Conservation (phyloP, 2,113 vertebrate genomes). For the Zeus faber region DNA sequence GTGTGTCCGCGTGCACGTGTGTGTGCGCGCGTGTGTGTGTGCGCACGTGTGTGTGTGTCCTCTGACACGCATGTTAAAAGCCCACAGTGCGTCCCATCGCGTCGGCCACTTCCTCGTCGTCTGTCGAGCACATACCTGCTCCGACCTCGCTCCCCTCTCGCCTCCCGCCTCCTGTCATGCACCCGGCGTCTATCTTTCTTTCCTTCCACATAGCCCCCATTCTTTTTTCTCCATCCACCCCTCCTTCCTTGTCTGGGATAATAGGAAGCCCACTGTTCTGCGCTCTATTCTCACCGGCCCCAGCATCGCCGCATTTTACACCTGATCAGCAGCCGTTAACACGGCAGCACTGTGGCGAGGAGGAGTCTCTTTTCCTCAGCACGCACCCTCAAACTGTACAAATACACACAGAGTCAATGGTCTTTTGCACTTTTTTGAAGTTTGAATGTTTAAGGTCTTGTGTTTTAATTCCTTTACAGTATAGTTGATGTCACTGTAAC, state of each 20-base stretch:
- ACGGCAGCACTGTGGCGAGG: too few species aligned
- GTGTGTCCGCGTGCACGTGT: not conserved
- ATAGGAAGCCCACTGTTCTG: conserved; percentile 68
- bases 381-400: too few species aligned
- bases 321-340: conserved; percentile 16
- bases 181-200: conserved; percentile 31
- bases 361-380: too few species aligned
- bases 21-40: not conserved
- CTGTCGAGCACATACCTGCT: conserved; percentile 51
- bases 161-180: conserved; percentile 8
- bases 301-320: conserved; percentile 53
- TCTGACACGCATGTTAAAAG: too few species aligned
- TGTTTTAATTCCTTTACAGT: too few species aligned
- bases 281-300: conserved; percentile 49
- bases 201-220: conserved; percentile 64
- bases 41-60: not conserved
- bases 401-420: too few species aligned
- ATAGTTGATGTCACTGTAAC: too few species aligned
- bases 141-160: conserved; percentile 4
- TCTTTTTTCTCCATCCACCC: conserved; percentile 48
- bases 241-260: conserved; percentile 41
- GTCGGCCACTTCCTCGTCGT: conserved; percentile 23
- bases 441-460: too few species aligned
- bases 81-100: conserved; percentile 3
- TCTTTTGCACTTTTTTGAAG: too few species aligned